Conservation (phyloP, 2,888 invertebrate genomes). For the Cryptophagus acutangulus region DNA sequence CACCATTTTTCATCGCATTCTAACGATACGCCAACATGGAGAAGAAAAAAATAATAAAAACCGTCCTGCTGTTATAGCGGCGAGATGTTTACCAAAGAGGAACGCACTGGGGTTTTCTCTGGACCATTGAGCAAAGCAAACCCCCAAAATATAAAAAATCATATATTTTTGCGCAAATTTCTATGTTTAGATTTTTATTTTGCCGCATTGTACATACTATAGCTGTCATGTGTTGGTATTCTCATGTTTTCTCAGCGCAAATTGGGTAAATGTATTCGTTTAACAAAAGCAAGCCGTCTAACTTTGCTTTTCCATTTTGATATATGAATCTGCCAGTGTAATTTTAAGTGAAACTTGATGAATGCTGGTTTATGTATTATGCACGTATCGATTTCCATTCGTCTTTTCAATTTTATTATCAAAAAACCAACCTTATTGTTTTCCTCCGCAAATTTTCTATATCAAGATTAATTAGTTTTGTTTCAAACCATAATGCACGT, state of each 20-base stretch:
- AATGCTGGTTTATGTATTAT: too few relatives aligned
- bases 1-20: constrained; percentile 42
- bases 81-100: constrained; percentile 10
- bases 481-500: too few relatives aligned
- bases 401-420: too few relatives aligned
- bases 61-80: not conserved
- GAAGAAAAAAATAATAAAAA: too few relatives aligned
- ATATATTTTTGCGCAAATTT: constrained; percentile 4
- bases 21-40: constrained; percentile 11
- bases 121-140: constrained; percentile 6
- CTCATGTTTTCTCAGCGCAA: constrained; percentile 12
- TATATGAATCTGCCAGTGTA: too few relatives aligned
- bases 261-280: constrained; percentile 7
- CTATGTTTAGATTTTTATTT: constrained; percentile 12
- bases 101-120: constrained; percentile 5
- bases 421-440: too few relatives aligned
- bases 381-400: too few relatives aligned
- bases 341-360: constrained; percentile 1
- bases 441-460: too few relatives aligned
- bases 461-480: too few relatives aligned
- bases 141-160: constrained; percentile 10
- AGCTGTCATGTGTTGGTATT: constrained; percentile 8
- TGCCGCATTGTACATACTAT: too few relatives aligned
- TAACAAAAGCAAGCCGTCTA: constrained; percentile 1
- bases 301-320: constrained; percentile 1